Evolutionary conservation across 2,797 vertebrate genomes (phyloP).

Genomic region (Melanotaenia parkinsoni): DNA sequence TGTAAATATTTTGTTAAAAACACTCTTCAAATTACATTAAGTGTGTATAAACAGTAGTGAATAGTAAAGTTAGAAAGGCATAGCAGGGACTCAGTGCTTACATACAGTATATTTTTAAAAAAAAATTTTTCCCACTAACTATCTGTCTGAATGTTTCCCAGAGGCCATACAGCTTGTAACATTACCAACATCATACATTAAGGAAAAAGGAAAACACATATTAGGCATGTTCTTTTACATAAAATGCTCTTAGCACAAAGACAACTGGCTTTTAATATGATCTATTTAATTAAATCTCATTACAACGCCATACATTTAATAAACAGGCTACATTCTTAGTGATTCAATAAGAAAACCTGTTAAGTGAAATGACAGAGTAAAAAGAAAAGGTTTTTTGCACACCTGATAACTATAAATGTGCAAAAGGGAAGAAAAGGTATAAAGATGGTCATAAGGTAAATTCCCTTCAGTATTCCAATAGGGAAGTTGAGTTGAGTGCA

Average conservation of each 20-base stretch:
- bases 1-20: conserved; percentile 62
- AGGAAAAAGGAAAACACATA: conserved; percentile 32
- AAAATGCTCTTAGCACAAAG: conserved; percentile 8
- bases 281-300: conserved; percentile 6
- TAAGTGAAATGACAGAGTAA: not conserved
- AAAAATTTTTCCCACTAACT: not conserved
- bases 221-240: conserved; percentile 12
- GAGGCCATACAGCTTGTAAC: conserved; percentile 23
- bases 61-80: conserved; percentile 27
- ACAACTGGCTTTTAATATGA: conserved; percentile 25
- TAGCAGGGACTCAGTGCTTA: conserved; percentile 55
- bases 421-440: conserved; percentile 21
- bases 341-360: conserved; percentile 3
- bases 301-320: not conserved
- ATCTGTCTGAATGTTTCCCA: conserved; percentile 18
- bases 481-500: conserved; percentile 49
- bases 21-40: conserved; percentile 46
- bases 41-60: conserved; percentile 42
- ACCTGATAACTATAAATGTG: conserved; percentile 28
- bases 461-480: conserved; percentile 67
- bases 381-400: conserved; percentile 15
- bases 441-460: conserved; percentile 25
- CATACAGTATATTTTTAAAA: conserved; percentile 65
- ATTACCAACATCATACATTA: conserved; percentile 12
- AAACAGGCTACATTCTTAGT: not conserved